Percentiles rank a stretch among this genome's conserved stretches.
phyloP scores from a whole-genome alignment of 1,140 invertebrate species.

The Leucophenga varia region DNA sequence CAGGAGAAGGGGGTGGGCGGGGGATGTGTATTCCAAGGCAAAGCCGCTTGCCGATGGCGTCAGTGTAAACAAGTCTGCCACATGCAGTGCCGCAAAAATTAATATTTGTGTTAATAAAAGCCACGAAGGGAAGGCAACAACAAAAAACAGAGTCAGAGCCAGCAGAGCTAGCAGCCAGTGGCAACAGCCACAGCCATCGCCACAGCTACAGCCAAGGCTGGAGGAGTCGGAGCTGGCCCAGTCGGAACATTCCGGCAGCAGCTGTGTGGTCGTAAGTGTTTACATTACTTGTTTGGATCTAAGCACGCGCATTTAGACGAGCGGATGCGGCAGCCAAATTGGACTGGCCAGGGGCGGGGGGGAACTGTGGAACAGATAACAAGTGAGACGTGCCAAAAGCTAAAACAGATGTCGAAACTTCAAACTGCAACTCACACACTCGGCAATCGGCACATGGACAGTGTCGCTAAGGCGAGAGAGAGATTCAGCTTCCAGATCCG shows the following conservation, averaged over 20 bases:
- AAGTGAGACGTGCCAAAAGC: conserved; percentile 39
- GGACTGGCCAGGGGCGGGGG: not conserved
- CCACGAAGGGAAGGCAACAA: conserved; percentile 5
- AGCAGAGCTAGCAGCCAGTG: too few species aligned
- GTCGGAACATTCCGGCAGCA: conserved; percentile 22
- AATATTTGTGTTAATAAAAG: conserved; percentile 54
- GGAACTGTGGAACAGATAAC: conserved; percentile 17
- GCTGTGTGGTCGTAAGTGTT: conserved; percentile 51
- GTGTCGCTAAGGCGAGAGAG: conserved; percentile 4
- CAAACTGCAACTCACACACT: conserved; percentile 7
- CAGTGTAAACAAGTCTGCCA: conserved; percentile 44
- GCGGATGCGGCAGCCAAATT: conserved; percentile 17
- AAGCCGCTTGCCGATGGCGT: conserved; percentile 28
- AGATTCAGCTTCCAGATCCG: conserved; percentile 2
- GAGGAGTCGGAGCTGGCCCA: conserved; percentile 9
- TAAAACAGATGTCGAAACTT: conserved; percentile 27
- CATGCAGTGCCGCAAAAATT: conserved; percentile 50
- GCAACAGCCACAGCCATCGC: conserved; percentile 1
- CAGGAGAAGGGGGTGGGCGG: not conserved
- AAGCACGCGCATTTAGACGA: conserved; percentile 37
- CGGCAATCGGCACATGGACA: conserved; percentile 11
- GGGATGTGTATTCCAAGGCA: not conserved
- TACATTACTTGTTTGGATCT: conserved; percentile 47
- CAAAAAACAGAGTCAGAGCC: too few species aligned
- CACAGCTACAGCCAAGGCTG: conserved; percentile 1